Base-by-base conservation (phyloP, 2,888 invertebrate species). In the Eupithecia vulgata region DNA sequence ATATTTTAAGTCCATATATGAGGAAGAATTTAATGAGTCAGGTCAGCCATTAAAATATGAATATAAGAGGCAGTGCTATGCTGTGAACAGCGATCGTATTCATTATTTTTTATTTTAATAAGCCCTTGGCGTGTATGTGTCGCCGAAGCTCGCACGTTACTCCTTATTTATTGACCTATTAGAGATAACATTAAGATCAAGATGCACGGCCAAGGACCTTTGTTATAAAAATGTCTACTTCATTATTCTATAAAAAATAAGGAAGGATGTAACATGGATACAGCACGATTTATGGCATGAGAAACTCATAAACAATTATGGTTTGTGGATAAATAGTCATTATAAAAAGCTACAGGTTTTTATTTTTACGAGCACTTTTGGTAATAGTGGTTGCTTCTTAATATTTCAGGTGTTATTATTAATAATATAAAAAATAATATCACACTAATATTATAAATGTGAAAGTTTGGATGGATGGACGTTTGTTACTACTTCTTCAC, bases 171-270 rank as follows among this genome's bases (percentile, higher is more conserved):
- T 94, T 94, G 93, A 91, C 93, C 94, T 94, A 94, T 94, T 94
- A 94, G 93, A 94, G 94, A 94, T 94, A 94, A 94, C 93, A 94
- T 93, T 92, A 91, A 93, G 94, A 94, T 94, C 94, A 90, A 92
- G 93, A 94, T 93, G 93, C 93, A 94, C 93, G 94, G 94, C 93
- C 92, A 93, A 94, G 93, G 94, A 94, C 93, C 93, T 94, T 94
- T 94, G 94, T 94, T 94, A 93, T 93, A 94, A 94, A 94, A 94
- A 93, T 93, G 92, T 92, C 92, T 90, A 91, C 92, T 91, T 93
- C 94, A 94, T 94, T 94, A 94, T 94, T 93, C 90, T 90, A 90
- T 87, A 92, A 93, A 90, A 93, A 94, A 90, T 90, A 87, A 87
- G 87, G 85, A 83, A 78, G 75, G 83, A 76, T 81, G 80, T 90